These are phyloP conservation scores for Lathronympha strigana DNA, from an alignment of 2,888 invertebrate species.

Conservation along the genomic window DNA sequence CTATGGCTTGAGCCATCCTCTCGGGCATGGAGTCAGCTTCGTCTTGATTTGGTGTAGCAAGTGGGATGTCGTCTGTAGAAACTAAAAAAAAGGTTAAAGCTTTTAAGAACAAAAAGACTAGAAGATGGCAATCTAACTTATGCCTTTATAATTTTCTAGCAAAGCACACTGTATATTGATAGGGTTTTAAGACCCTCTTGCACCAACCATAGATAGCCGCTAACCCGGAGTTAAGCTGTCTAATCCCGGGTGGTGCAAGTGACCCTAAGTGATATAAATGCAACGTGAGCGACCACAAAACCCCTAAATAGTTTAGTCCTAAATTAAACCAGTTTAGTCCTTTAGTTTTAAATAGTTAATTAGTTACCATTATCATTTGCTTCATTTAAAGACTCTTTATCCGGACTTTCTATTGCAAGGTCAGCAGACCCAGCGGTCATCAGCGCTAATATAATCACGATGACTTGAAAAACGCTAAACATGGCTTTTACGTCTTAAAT, in stretches of 20 bases:
- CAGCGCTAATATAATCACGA: background rate
- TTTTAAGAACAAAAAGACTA: background rate
- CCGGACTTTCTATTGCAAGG: background rate
- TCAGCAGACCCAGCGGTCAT: background rate
- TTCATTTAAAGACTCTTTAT: background rate
- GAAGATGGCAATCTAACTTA: no score
- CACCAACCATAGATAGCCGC: no score
- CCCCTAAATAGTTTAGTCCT: no score
- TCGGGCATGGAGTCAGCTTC: slow-evolving; percentile 9
- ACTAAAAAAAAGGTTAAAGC: slow-evolving; percentile 1
- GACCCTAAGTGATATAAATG: no score
- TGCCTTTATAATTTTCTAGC: no score
- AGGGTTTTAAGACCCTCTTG: no score
- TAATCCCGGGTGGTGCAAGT: no score
- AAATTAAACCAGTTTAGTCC: no score
- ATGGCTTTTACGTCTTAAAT: background rate
- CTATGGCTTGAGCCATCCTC: slow-evolving; percentile 49
- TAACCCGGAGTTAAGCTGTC: no score
- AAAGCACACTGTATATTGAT: no score
- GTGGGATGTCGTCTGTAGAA: background rate
- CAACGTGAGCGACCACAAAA: no score
- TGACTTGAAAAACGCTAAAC: background rate
- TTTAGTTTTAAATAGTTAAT: no score
- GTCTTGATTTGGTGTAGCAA: background rate
- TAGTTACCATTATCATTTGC: background rate